Evolutionary conservation across 92 coral and sea anemone genomes (phyloP).

Genomic region (Porites lobata): DNA sequence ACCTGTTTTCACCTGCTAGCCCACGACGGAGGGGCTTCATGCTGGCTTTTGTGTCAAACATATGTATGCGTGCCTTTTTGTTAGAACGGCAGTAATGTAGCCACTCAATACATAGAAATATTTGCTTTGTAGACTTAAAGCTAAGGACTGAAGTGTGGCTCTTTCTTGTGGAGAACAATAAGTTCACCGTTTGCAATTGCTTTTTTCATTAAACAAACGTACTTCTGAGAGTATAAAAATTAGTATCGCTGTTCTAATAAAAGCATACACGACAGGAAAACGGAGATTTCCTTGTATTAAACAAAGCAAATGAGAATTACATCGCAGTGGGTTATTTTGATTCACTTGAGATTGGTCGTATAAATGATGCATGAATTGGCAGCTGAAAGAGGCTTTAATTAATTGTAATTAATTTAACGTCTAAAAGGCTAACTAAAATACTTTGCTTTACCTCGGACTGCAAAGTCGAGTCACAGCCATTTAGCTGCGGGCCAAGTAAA

Average conservation of each 20-base stretch:
- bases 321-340: background rate
- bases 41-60: conserved; percentile 40
- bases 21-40: background rate
- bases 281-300: background rate
- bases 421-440: too few species aligned
- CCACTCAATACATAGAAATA: conserved; percentile 4
- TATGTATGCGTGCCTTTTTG: conserved; percentile 28
- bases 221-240: background rate
- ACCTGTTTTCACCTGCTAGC: conserved; percentile 38
- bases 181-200: background rate
- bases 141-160: background rate
- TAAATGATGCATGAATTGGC: conserved; percentile 4
- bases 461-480: too few species aligned
- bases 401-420: too few species aligned
- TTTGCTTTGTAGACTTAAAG: conserved; percentile 22
- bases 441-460: too few species aligned
- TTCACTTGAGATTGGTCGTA: background rate
- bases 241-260: background rate
- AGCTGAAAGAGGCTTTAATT: background rate
- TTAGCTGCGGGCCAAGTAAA: too few species aligned
- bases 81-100: background rate
- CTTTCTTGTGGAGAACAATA: background rate
- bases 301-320: background rate
- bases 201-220: background rate
- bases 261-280: background rate